Conservation (phyloP, 1,140 invertebrate genomes). For the Thereuonema tuberculata region DNA sequence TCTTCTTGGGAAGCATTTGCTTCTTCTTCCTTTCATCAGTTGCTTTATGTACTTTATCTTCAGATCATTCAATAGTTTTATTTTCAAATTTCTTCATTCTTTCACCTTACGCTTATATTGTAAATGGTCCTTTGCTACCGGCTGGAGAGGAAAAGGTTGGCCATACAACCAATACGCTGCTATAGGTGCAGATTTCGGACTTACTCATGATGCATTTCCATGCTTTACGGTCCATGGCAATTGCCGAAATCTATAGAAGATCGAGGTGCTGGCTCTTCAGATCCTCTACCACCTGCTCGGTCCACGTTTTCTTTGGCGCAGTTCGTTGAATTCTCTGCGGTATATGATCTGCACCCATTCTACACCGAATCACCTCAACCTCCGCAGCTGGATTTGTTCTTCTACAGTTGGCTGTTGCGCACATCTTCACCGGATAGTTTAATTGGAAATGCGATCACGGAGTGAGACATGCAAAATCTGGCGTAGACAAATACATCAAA, state of each 20-base stretch:
- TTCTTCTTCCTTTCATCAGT: too few species aligned
- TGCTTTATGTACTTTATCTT: too few species aligned
- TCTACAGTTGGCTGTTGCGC: background rate
- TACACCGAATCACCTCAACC: background rate
- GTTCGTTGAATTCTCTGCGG: background rate
- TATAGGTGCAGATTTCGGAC: background rate
- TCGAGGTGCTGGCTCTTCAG: background rate
- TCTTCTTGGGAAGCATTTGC: too few species aligned
- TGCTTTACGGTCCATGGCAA: background rate
- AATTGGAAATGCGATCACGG: background rate
- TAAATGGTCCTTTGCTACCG: too few species aligned
- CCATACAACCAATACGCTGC: background rate
- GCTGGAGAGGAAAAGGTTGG: background rate
- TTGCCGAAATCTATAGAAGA: background rate
- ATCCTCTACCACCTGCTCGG: background rate
- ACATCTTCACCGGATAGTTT: background rate
- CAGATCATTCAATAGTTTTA: too few species aligned
- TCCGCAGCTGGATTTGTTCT: background rate
- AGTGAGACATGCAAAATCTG: background rate
- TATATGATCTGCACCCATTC: background rate
- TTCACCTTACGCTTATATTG: too few species aligned
- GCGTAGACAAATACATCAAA: background rate
- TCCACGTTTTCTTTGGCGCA: background rate
- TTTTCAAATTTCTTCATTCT: too few species aligned
- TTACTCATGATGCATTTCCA: background rate